These are phyloP conservation scores for Neuroscelio doddi DNA, from an alignment of 2,888 invertebrate genomes.

Conservation along the genomic window DNA sequence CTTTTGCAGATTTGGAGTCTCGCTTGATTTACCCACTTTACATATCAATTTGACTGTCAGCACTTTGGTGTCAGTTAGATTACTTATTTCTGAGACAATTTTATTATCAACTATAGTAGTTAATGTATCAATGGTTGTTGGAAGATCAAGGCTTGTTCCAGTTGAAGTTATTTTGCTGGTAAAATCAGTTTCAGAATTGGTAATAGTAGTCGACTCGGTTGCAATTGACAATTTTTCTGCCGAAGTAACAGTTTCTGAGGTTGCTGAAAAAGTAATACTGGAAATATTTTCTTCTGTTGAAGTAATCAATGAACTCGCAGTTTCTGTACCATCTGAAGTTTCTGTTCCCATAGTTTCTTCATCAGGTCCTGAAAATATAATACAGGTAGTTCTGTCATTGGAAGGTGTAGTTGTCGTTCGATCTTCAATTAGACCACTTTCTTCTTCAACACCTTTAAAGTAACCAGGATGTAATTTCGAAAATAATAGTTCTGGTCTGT, in stretches of 20 bases:
- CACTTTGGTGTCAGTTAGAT: conserved; percentile 9
- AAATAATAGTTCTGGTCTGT: background rate
- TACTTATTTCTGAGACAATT: too few relatives aligned
- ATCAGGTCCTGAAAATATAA: background rate
- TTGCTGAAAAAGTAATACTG: too few relatives aligned
- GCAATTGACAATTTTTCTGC: background rate
- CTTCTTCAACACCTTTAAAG: background rate
- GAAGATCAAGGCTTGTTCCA: too few relatives aligned
- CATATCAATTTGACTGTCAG: conserved; percentile 30
- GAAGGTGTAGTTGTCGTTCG: background rate
- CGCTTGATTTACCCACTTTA: conserved; percentile 25
- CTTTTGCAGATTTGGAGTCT: conserved; percentile 6
- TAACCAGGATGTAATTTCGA: background rate
- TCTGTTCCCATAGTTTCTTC: background rate
- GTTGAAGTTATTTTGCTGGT: too few relatives aligned
- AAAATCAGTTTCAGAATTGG: too few relatives aligned
- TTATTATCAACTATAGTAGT: too few relatives aligned
- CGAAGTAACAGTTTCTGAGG: background rate
- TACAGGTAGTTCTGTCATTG: conserved; percentile 6
- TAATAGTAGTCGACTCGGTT: background rate
- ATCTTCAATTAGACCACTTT: background rate
- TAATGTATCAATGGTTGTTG: too few relatives aligned
- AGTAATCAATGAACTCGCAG: too few relatives aligned
- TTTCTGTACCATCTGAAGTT: too few relatives aligned
- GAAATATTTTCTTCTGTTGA: too few relatives aligned